Evolutionary conservation across 2,888 invertebrate genomes (phyloP), one percentile per base, ranked within the genome.

Genomic region (Hoplodrina ambigua): DNA sequence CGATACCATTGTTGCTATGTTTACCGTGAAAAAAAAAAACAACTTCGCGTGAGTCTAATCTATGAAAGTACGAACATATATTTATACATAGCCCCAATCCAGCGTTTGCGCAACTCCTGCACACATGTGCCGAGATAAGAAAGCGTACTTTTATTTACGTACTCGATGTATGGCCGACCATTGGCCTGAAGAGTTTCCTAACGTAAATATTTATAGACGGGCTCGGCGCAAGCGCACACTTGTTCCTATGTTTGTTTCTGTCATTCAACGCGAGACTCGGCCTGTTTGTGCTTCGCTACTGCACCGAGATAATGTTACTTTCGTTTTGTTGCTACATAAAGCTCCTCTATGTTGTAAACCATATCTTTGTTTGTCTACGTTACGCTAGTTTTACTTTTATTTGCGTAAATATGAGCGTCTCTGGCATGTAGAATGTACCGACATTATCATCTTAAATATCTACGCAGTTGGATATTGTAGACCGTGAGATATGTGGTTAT

Each of bases 151-250:
- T 94, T 94, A 94, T 94, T 93, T 92, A 93, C 90, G 90, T 89
- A 85, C 85, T 81, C 74, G 73, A 86, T 83, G 90, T 91, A 92
- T 91, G 91, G 91, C 91, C 92, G 93, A 92, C 93, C 93, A 93
- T 94, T 94, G 94, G 94, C 92, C 92, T 92, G 93, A 89, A 91
- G 92, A 93, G 94, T 94, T 94, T 93, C 93, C 91, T 93, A 94
- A 94, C 91, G 92, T 96, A 96, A 96, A 96, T 95, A 96, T 96
- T 96, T 96, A 96, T 95, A 95, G 95, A 92, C 88, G 84, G 88
- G 82, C 88, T 78, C 86, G 81, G 86, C 84, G 87, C 91, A 90
- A 88, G 89, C 92, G 92, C 90, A 87, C 93, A 93, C 93, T 95
- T 93, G 94, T 92, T 92, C 90, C 89, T 91, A 88, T 95, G 95